These are phyloP conservation scores for Rhynchonema sp. DNA, from an alignment of 2,888 invertebrate species.

Conservation along the genomic window DNA sequence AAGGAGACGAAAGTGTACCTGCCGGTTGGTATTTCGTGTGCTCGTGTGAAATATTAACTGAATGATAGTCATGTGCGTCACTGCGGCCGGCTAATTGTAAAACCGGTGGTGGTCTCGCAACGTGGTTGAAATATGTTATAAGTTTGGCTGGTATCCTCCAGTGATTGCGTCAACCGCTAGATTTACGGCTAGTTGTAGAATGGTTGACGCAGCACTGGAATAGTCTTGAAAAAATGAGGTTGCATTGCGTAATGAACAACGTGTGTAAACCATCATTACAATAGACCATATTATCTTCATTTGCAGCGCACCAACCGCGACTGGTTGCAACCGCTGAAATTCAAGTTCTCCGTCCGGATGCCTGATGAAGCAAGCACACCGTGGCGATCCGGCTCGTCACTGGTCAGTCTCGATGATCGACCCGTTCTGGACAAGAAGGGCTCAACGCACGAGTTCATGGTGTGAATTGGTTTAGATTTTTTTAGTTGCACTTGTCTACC, in stretches of 20 bases:
- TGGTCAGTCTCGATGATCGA: conserved; percentile 14
- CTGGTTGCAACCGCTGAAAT: conserved; percentile 31
- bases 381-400: neutral
- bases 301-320: conserved; percentile 27
- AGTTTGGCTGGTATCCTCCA: no score
- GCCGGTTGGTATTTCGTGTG: conserved; percentile 12
- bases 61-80: no score
- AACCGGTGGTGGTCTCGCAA: no score
- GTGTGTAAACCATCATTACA: neutral
- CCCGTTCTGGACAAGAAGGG: conserved; percentile 21
- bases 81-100: no score
- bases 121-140: no score
- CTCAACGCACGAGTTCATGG: conserved; percentile 15
- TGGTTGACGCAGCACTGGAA: no score
- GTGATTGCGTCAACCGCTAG: no score
- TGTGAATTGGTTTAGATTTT: neutral
- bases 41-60: no score
- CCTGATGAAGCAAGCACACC: conserved; percentile 4
- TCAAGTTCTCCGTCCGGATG: conserved; percentile 20
- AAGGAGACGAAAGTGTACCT: conserved; percentile 15
- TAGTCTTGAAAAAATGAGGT: no score
- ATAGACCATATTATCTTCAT: neutral
- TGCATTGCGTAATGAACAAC: no score
- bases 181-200: no score
- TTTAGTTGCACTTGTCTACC: no score